These are phyloP conservation scores for Adela reaumurella DNA, from an alignment of 2,888 invertebrate species.

Conservation along the genomic window DNA sequence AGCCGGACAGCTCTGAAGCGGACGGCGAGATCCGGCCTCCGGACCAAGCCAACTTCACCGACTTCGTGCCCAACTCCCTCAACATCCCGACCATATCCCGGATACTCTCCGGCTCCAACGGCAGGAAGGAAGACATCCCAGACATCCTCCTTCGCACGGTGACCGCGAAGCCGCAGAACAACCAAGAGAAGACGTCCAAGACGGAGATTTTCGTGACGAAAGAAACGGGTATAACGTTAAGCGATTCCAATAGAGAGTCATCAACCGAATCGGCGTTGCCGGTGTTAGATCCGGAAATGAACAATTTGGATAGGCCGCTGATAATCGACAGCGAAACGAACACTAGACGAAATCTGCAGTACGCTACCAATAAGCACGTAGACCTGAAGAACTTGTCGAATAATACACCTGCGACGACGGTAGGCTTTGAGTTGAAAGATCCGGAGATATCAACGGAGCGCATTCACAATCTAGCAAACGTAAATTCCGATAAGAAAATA, in stretches of 20 bases:
- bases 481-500: slow-evolving; percentile 51
- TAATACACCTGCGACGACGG: slow-evolving; percentile 44
- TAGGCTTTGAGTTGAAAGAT: slow-evolving; percentile 44
- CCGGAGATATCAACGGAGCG: slow-evolving; percentile 51
- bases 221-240: slow-evolving; percentile 42
- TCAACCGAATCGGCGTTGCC: slow-evolving; percentile 48
- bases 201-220: slow-evolving; percentile 41
- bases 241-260: slow-evolving; percentile 35
- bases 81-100: slow-evolving; percentile 81
- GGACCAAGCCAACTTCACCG: slow-evolving; percentile 54
- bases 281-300: slow-evolving; percentile 50
- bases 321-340: slow-evolving; percentile 50
- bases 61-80: slow-evolving; percentile 64
- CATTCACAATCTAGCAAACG: slow-evolving; percentile 58
- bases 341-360: slow-evolving; percentile 47
- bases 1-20: slow-evolving; percentile 36
- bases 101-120: slow-evolving; percentile 82
- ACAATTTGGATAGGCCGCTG: slow-evolving; percentile 48
- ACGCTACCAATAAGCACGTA: slow-evolving; percentile 31
- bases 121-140: slow-evolving; percentile 76
- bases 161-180: slow-evolving; percentile 54
- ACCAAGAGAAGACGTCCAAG: slow-evolving; percentile 40
- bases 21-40: slow-evolving; percentile 36
- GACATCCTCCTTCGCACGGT: slow-evolving; percentile 70
- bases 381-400: slow-evolving; percentile 30